Percentiles rank a stretch among this genome's conserved stretches.
Evolutionary conservation across 2,888 invertebrate species (phyloP).

Genomic region (Pediacus dermestoides): DNA sequence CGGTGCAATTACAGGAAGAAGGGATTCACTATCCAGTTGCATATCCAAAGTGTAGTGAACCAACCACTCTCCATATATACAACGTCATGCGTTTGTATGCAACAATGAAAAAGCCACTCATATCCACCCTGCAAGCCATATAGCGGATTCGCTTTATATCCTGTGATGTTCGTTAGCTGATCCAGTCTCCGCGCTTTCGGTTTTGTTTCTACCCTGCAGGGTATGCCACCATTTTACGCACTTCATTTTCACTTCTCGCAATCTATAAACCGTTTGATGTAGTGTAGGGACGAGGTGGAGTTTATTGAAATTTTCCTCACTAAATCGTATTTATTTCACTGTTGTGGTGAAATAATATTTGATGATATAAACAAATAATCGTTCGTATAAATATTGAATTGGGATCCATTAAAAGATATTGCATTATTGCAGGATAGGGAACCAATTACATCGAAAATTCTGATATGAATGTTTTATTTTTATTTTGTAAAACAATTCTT

Average conservation of each 20-base stretch:
- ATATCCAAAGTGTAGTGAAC: conserved; percentile 2
- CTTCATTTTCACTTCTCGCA: conserved; percentile 2
- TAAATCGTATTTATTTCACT: too few species aligned
- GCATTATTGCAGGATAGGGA: too few species aligned
- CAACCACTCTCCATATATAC: background rate
- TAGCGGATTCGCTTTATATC: conserved; percentile 1
- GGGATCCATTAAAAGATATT: too few species aligned
- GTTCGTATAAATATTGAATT: too few species aligned
- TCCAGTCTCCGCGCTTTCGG: conserved; percentile 2
- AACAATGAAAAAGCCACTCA: conserved; percentile 13
- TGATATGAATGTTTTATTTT: too few species aligned
- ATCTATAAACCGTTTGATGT: conserved; percentile 5
- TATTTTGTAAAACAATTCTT: too few species aligned
- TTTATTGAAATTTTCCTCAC: too few species aligned
- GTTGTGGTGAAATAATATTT: too few species aligned
- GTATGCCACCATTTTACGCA: background rate
- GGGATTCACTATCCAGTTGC: conserved; percentile 11
- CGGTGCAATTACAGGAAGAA: conserved; percentile 34
- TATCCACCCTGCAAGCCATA: conserved; percentile 11
- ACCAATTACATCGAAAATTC: too few species aligned
- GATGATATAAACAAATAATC: too few species aligned
- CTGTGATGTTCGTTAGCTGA: conserved; percentile 4
- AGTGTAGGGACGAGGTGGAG: too few species aligned
- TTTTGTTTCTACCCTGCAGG: conserved; percentile 1
- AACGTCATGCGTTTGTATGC: background rate